A percentile compares a stretch with the other conserved stretches of the same genome.
Conservation (phyloP, 23 tunicate species). For the Trididemnum clinides region DNA sequence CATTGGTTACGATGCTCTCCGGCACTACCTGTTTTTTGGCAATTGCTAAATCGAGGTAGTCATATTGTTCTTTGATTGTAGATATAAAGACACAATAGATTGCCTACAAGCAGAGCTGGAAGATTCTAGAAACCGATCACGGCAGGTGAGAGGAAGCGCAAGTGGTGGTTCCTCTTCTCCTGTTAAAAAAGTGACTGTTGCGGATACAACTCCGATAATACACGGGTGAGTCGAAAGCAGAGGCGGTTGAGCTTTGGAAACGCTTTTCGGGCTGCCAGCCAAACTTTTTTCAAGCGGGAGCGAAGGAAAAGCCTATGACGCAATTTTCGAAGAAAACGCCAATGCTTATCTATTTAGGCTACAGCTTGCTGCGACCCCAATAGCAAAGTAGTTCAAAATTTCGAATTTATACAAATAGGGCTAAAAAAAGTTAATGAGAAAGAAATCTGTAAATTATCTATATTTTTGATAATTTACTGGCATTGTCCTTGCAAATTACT, state of each 20-base stretch:
- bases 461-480: too few relatives aligned
- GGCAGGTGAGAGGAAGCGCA: not conserved
- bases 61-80: not conserved
- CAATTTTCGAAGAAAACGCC: not conserved
- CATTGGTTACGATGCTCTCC: not conserved
- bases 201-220: conserved; percentile 61
- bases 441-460: too few relatives aligned
- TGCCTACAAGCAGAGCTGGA: conserved; percentile 81
- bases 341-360: not conserved
- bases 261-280: not conserved
- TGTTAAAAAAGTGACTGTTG: conserved; percentile 59
- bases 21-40: too few relatives aligned
- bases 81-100: conserved; percentile 84
- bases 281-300: too few relatives aligned
- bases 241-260: not conserved
- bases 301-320: not conserved
- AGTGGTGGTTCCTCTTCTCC: conserved; percentile 70
- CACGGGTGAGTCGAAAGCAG: conserved; percentile 42
- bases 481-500: too few relatives aligned
- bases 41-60: too few relatives aligned
- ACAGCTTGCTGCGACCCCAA: too few relatives aligned
- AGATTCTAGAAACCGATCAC: conserved; percentile 25
- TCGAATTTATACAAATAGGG: too few relatives aligned
- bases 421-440: too few relatives aligned
- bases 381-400: too few relatives aligned